Evolutionary conservation across 92 coral and sea anemone genomes (phyloP), one percentile per base, ranked within the genome.

Genomic region (Metridium senile): DNA sequence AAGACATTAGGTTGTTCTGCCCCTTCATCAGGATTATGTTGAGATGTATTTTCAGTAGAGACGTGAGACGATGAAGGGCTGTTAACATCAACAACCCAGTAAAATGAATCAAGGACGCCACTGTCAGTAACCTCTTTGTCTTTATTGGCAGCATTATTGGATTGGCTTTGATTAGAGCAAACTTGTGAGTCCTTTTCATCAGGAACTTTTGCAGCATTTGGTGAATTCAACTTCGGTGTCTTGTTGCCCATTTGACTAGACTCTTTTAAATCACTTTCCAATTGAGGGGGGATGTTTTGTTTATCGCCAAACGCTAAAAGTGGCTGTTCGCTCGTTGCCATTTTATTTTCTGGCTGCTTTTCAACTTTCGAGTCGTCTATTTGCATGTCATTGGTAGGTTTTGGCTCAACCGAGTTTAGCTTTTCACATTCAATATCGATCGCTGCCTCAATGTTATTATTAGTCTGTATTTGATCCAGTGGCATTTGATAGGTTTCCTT

Each of bases 61-160:
- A 13, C 49, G 13, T 39, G 46, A 4, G 18, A 16, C 7, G 18
- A 63, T 33, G 45, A n/a, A 16, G 26, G 10, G 11, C 21, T 54
- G 51, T 45, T 45, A 62, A 9, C 27, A 31, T 65, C 32, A 49
- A 45, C 82, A 66, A 77, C 82, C 68, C 72, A 45, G 35, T 65
- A 77, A 53, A 66, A 77, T 18, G 74, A 20, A 13, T 77, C 74
- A 29, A 28, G n/a, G n/a, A n/a, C 10, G 39, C 28, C 69, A 63
- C 3, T 59, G 22, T 22, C 22, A 22, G 61, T 16, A 19, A 54
- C 61, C 2, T 54, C 23, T 20, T 54, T 19, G 23, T 54, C 61
- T 16, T 20, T 30, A 59, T 59, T 59, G 13, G 6, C 8, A 39
- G 13, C 13, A 4, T 39, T 6, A 59, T 9, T 59, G 29, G 23